Percentiles rank a stretch among this genome's conserved stretches.
phyloP scores from a whole-genome alignment of 2,797 vertebrate genomes.

The Dryobates pubescens region DNA sequence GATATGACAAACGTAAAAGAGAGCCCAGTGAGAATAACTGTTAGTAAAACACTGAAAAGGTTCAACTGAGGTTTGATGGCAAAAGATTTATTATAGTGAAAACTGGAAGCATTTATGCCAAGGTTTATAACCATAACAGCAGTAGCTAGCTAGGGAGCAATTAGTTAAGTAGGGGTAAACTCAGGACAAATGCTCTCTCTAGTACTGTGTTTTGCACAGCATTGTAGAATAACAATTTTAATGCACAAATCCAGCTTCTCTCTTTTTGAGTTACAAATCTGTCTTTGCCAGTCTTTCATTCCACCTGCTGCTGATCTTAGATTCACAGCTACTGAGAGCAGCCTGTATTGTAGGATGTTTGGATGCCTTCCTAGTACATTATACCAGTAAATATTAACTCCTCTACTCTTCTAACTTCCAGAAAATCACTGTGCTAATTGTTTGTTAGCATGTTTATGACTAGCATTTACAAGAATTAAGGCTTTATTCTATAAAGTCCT shows the following conservation, averaged over 20 bases:
- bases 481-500: background rate
- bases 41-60: background rate
- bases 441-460: background rate
- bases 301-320: constrained; percentile 8
- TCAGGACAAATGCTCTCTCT: background rate
- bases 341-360: background rate
- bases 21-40: background rate
- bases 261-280: constrained; percentile 7
- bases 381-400: constrained; percentile 33
- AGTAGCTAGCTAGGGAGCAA: background rate
- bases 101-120: background rate
- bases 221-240: background rate
- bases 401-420: background rate
- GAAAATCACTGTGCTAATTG: background rate
- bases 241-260: background rate
- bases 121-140: background rate
- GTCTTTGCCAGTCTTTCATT: constrained; percentile 22
- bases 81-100: background rate
- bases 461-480: background rate
- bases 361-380: constrained; percentile 20
- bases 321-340: background rate
- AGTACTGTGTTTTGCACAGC: background rate
- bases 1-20: background rate
- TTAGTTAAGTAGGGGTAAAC: background rate
- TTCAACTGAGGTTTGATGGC: background rate